These are phyloP conservation scores for Sebastes matsubarae DNA, from an alignment of 2,797 vertebrate genomes.

Conservation along the genomic window DNA sequence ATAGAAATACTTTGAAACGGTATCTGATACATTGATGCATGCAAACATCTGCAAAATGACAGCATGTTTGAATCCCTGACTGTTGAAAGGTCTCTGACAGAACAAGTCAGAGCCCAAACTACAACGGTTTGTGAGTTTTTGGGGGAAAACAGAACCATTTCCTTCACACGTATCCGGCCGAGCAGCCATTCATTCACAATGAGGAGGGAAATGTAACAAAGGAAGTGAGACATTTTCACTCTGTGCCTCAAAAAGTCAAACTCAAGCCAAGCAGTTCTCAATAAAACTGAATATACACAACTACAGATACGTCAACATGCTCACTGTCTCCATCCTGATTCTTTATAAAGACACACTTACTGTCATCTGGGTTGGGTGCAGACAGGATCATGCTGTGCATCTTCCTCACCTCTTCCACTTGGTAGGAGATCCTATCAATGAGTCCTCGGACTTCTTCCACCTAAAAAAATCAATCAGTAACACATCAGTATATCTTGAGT, in stretches of 20 bases:
- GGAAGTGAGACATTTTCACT: slow-evolving; percentile 43
- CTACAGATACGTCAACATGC: too few relatives aligned
- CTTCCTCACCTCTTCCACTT: slow-evolving; percentile 93
- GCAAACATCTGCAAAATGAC: not conserved
- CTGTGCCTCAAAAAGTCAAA: slow-evolving; percentile 5
- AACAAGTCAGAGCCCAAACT: not conserved
- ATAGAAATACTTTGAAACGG: not conserved
- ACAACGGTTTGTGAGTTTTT: slow-evolving; percentile 4
- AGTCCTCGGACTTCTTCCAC: slow-evolving; percentile 91
- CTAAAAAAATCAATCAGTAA: slow-evolving; percentile 66
- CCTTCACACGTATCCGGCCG: slow-evolving; percentile 43
- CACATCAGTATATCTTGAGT: not conserved
- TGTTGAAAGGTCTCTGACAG: not conserved
- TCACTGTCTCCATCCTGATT: not conserved
- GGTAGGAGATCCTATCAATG: slow-evolving; percentile 86
- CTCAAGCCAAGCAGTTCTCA: not conserved
- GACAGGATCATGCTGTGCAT: slow-evolving; percentile 94
- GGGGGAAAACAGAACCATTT: not conserved
- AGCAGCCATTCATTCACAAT: slow-evolving; percentile 15
- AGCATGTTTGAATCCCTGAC: not conserved
- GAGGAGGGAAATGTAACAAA: slow-evolving; percentile 42
- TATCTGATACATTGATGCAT: not conserved
- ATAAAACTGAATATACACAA: too few relatives aligned
- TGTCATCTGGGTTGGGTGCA: slow-evolving; percentile 92
- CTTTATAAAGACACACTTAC: slow-evolving; percentile 79